phyloP scores from a whole-genome alignment of 2,113 vertebrate genomes.

The Conger conger region DNA sequence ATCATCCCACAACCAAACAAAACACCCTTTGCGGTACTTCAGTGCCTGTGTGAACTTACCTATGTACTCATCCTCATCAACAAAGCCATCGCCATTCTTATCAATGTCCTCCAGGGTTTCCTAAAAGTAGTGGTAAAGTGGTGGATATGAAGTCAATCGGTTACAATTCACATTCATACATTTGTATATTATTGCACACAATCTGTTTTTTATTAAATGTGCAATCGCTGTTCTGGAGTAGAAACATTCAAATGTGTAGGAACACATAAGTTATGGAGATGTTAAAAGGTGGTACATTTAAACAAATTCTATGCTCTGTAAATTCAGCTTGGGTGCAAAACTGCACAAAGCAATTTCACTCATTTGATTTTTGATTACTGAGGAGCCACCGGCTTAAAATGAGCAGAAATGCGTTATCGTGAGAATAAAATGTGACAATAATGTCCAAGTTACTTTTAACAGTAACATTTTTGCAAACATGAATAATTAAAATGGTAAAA shows the following conservation, averaged over 20 bases:
- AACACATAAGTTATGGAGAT: background rate
- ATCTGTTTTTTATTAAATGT: background rate
- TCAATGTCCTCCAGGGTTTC: conserved; percentile 98
- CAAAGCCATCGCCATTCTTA: conserved; percentile 89
- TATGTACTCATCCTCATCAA: conserved; percentile 96
- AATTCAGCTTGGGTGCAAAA: background rate
- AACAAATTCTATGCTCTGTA: background rate
- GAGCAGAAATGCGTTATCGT: background rate
- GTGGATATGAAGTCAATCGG: conserved; percentile 1
- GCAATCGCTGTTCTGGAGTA: background rate
- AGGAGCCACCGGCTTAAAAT: background rate
- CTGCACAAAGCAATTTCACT: background rate
- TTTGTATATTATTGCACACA: background rate
- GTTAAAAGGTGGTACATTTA: background rate
- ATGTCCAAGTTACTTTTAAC: background rate
- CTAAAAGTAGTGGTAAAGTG: conserved; percentile 62
- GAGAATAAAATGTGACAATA: background rate
- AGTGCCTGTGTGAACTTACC: conserved; percentile 67
- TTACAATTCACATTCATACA: background rate
- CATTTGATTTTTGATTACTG: background rate
- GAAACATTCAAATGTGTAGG: background rate
- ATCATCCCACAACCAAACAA: background rate
- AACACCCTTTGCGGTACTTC: background rate
- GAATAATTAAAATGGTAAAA: conserved; percentile 64
- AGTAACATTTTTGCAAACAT: conserved; percentile 51